Evolutionary conservation across 2,797 vertebrate genomes (phyloP), one percentile per base, ranked within the genome.

Genomic region (Falco rusticolus): DNA sequence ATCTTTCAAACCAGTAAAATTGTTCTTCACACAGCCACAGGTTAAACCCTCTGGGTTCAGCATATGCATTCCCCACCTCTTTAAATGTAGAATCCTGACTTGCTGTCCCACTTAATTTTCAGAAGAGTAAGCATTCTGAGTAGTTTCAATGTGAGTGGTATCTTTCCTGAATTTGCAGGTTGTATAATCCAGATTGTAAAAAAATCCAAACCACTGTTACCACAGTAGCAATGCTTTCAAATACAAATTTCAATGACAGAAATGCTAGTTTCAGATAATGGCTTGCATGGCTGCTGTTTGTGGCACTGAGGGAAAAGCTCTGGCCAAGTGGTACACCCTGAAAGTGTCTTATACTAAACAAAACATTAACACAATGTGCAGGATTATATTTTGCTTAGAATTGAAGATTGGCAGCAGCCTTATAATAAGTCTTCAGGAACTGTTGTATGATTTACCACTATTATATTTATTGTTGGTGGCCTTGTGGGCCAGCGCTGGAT

Each of bases 401-500:
- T 13, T 4, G 2, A 79, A 84, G 47, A 12, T 18, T 89, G 80
- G 70, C 61, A 83, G 41, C 41, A 79, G 70, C 60, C 92, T 83
- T 93, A 70, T 66, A 96, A 66, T 61, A 95, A 93, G 47, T 89
- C 83, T 95, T 90, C 53, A 9, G 9, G 63, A 93, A 93, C 43
- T 63, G 33, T 6, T 65, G 41, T 39, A 48, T 91, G 93, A 93
- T 94, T 96, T 94, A 95, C 48, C 26, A 47, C 90, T 70, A 60
- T 69, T 87, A 70, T 95, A 95, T 95, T 95, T 96, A 93, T 90
- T 95, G 85, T 12, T 94, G 91, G 89, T 86, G 66, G 83, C 87
- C 66, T 37, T 79, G 70, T 84, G 56, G 88, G 80, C 85, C 84
- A 92, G 66, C 1, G 1, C 54, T 84, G 86, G 87, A 84, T 88